phyloP scores from a whole-genome alignment of 2,797 vertebrate genomes.

The Chelmon rostratus region DNA sequence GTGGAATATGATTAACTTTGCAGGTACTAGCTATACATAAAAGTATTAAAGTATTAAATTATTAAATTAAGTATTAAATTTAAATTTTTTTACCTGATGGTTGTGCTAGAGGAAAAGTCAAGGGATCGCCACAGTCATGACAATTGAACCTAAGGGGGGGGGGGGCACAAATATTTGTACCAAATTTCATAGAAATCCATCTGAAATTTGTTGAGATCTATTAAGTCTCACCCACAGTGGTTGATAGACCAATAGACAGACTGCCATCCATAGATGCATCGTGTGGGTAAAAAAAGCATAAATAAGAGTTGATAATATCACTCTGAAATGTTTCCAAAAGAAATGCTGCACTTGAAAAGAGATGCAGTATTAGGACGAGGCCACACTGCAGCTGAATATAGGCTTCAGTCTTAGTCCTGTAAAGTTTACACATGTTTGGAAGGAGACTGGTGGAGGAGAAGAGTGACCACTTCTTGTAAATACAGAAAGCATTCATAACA shows the following conservation, averaged over 20 bases:
- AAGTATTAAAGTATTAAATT: no score
- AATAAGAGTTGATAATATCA: neutral
- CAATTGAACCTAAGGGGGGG: no score
- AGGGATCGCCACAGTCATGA: neutral
- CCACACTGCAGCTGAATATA: neutral
- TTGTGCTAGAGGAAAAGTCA: no score
- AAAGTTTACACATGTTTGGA: neutral
- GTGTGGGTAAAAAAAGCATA: neutral
- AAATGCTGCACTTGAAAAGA: neutral
- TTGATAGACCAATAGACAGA: neutral
- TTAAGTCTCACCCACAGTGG: neutral
- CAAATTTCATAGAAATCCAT: neutral
- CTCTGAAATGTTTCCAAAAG: neutral
- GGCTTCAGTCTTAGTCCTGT: neutral
- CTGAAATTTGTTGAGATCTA: neutral
- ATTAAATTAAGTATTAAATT: no score
- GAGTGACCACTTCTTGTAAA: neutral
- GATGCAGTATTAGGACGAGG: neutral
- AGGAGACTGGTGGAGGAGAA: neutral
- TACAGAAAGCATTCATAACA: neutral
- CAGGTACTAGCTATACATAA: no score
- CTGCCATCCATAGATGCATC: neutral
- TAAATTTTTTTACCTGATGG: no score
- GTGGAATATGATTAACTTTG: neutral
- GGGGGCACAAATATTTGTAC: neutral